Evolutionary conservation across 2,797 vertebrate genomes (phyloP).

Genomic region (Tokudaia tokunoshimensis): DNA sequence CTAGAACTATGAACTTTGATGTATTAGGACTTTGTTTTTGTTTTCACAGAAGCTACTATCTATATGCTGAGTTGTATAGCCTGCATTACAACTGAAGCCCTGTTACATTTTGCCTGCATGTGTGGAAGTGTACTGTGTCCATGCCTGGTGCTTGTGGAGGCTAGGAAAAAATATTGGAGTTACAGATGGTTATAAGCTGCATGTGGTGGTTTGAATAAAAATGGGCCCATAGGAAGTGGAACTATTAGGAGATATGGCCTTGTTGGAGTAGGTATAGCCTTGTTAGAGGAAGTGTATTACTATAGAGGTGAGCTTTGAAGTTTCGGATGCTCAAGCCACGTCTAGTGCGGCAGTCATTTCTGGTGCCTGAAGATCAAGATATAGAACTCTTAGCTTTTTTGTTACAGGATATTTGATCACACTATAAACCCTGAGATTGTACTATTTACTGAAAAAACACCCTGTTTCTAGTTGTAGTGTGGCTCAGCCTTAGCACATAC

Average conservation of each 20-base stretch:
- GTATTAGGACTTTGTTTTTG: background rate
- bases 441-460: background rate
- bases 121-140: background rate
- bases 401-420: background rate
- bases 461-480: no score
- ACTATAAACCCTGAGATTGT: background rate
- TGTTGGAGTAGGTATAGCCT: background rate
- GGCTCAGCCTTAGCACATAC: background rate
- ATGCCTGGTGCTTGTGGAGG: background rate
- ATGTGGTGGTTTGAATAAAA: background rate
- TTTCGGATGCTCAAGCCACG: no score
- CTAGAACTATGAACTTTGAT: background rate
- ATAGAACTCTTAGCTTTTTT: background rate
- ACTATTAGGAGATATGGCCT: background rate
- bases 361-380: background rate
- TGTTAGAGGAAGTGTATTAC: background rate
- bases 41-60: background rate
- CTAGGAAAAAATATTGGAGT: background rate
- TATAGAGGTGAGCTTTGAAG: no score
- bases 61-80: background rate
- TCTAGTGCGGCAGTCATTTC: background rate
- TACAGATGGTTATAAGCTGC: background rate
- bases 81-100: background rate
- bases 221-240: background rate
- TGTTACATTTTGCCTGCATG: background rate